Percentiles rank a stretch among this genome's conserved stretches.
phyloP scores from a whole-genome alignment of 1,140 invertebrate species.

The Apocrypta bakeri region DNA sequence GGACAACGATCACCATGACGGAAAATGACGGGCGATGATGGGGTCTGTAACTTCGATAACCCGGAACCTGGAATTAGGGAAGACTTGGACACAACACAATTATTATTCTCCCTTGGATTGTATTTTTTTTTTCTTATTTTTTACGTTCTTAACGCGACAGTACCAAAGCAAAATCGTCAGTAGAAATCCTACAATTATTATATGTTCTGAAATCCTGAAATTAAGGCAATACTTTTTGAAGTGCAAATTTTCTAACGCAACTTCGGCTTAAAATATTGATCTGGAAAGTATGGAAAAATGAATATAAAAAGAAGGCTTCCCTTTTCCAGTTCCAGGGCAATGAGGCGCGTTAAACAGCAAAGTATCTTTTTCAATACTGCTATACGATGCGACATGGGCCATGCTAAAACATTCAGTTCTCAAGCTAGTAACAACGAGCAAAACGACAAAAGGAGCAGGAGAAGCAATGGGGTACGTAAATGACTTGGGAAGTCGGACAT shows the following conservation, averaged over 20 bases:
- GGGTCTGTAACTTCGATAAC: not conserved
- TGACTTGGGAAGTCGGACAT: not conserved
- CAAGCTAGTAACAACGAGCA: conserved; percentile 74
- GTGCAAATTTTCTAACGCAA: too few species aligned
- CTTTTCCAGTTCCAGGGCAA: conserved; percentile 27
- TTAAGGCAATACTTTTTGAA: too few species aligned
- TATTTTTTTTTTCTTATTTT: not conserved
- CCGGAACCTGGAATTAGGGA: not conserved
- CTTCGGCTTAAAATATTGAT: not conserved
- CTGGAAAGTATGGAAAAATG: not conserved
- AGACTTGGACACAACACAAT: not conserved
- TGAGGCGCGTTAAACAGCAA: conserved; percentile 9
- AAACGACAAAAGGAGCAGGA: conserved; percentile 56
- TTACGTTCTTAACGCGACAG: too few species aligned
- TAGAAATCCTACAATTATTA: too few species aligned
- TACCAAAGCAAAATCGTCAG: too few species aligned
- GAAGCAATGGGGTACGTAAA: conserved; percentile 45
- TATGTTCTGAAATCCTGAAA: not conserved
- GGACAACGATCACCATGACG: conserved; percentile 8
- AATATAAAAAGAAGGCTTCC: not conserved
- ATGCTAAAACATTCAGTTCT: conserved; percentile 72
- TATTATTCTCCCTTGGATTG: not conserved
- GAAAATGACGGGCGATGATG: conserved; percentile 10
- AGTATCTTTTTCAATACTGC: conserved; percentile 44
- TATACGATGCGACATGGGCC: conserved; percentile 60